phyloP scores from a whole-genome alignment of 2,888 invertebrate species.

The Hydrotaea diabolus region DNA sequence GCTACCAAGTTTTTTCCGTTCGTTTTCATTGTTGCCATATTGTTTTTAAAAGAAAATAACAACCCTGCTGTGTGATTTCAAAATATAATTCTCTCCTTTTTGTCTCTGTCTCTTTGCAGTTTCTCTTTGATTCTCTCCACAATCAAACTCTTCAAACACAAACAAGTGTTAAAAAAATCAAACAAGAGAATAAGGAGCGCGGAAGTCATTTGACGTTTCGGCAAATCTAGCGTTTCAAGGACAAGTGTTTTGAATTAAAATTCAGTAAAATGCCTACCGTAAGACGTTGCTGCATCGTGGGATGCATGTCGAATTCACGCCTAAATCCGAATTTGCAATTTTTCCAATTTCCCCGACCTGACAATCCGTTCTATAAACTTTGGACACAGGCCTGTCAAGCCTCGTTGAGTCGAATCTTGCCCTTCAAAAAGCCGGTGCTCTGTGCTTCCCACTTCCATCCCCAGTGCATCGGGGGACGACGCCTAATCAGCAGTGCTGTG shows the following conservation, averaged over 20 bases:
- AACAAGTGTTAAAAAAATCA: constrained; percentile 8
- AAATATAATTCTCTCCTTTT: constrained; percentile 32
- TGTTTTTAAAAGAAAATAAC: constrained; percentile 13
- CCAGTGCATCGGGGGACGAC: constrained; percentile 76
- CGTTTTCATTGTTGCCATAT: constrained; percentile 21
- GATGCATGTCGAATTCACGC: constrained; percentile 77
- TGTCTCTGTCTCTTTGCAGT: constrained; percentile 34
- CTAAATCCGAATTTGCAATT: constrained; percentile 78
- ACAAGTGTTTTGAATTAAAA: too few relatives aligned
- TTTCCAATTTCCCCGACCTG: constrained; percentile 78
- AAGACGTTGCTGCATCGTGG: constrained; percentile 78
- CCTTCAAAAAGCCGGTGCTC: constrained; percentile 78
- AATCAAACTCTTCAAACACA: not conserved
- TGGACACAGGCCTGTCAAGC: constrained; percentile 80
- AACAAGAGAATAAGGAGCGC: constrained; percentile 23
- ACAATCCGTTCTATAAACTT: constrained; percentile 76
- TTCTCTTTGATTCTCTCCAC: constrained; percentile 7
- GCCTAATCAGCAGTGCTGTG: constrained; percentile 76
- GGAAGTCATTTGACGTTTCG: too few relatives aligned
- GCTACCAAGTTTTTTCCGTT: not conserved
- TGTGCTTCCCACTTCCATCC: constrained; percentile 78
- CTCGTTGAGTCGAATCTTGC: constrained; percentile 77
- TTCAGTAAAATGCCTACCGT: constrained; percentile 77
- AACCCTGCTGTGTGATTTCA: constrained; percentile 17
- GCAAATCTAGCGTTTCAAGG: too few relatives aligned